These are phyloP conservation scores for Grammomys dolichurus DNA, from an alignment of 2,113 vertebrate species.

Conservation along the genomic window DNA sequence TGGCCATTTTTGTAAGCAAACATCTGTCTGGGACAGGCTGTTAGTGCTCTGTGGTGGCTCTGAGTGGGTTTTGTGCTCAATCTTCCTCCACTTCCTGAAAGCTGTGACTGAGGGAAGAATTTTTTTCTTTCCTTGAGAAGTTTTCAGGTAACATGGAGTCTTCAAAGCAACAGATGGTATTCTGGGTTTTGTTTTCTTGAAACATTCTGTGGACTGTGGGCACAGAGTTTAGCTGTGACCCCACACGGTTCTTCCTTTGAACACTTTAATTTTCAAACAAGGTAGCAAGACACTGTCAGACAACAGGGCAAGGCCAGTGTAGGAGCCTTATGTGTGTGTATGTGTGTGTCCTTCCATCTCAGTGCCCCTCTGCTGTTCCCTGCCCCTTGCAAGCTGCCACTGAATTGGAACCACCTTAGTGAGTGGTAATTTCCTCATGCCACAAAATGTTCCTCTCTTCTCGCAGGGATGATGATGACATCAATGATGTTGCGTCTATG, in stretches of 20 bases:
- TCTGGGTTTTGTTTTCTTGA: not conserved
- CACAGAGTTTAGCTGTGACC: fast-evolving
- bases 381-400: fast-evolving
- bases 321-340: not conserved
- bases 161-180: not conserved
- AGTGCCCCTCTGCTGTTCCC: fast-evolving
- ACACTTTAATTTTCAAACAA: not conserved
- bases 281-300: not conserved
- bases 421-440: not conserved
- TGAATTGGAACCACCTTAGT: fast-evolving
- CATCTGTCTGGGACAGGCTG: not conserved
- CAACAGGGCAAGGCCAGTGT: not conserved
- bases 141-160: not conserved
- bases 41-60: not conserved
- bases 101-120: not conserved
- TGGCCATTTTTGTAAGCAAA: not conserved
- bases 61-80: not conserved
- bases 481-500: constrained; percentile 96
- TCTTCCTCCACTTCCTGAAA: not conserved
- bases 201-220: fast-evolving
- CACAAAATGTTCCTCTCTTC: not conserved
- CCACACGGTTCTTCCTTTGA: not conserved
- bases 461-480: constrained; percentile 96
- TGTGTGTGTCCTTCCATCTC: not conserved
- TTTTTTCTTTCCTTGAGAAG: not conserved